Conservation (phyloP, 2,888 invertebrate species). For the Priocnemis perturbator region DNA sequence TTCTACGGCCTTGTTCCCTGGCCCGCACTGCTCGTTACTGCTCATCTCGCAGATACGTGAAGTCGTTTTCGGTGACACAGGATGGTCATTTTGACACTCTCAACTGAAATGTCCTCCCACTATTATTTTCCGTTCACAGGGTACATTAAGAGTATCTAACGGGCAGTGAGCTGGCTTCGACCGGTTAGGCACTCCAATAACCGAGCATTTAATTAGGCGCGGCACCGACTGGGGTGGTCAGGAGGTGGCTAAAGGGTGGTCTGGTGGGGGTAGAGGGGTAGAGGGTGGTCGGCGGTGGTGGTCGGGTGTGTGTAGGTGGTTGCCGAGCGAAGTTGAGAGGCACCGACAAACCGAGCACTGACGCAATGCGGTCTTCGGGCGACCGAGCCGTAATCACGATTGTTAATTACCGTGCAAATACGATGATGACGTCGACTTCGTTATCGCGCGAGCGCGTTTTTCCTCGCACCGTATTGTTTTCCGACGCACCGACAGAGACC, state of each 20-base stretch:
- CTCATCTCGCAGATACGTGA: too few relatives aligned
- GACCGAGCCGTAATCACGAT: slow-evolving; percentile 38
- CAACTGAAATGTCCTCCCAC: too few relatives aligned
- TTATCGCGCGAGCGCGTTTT: not conserved
- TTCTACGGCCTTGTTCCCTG: too few relatives aligned
- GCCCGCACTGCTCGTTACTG: too few relatives aligned
- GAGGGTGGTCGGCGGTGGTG: slow-evolving; percentile 8
- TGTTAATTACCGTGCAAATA: slow-evolving; percentile 42
- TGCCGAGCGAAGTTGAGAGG: slow-evolving; percentile 48
- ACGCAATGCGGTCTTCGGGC: slow-evolving; percentile 49
- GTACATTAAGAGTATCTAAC: slow-evolving; percentile 27
- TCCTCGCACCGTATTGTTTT: too few relatives aligned
- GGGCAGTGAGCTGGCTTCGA: slow-evolving; percentile 6
- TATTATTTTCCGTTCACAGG: slow-evolving; percentile 28
- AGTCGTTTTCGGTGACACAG: too few relatives aligned
- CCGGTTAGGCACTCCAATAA: slow-evolving; percentile 44
- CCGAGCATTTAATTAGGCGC: slow-evolving; percentile 60
- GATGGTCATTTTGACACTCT: too few relatives aligned
- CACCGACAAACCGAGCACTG: slow-evolving; percentile 22
- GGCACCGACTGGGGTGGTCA: slow-evolving; percentile 5
- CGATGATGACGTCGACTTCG: slow-evolving; percentile 6
- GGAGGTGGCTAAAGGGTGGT: not conserved
- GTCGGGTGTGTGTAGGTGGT: slow-evolving; percentile 18
- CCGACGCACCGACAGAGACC: too few relatives aligned
- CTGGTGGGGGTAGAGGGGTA: slow-evolving; percentile 4